These are phyloP conservation scores for Netelia virgata DNA, from an alignment of 2,888 invertebrate species.

Conservation along the genomic window DNA sequence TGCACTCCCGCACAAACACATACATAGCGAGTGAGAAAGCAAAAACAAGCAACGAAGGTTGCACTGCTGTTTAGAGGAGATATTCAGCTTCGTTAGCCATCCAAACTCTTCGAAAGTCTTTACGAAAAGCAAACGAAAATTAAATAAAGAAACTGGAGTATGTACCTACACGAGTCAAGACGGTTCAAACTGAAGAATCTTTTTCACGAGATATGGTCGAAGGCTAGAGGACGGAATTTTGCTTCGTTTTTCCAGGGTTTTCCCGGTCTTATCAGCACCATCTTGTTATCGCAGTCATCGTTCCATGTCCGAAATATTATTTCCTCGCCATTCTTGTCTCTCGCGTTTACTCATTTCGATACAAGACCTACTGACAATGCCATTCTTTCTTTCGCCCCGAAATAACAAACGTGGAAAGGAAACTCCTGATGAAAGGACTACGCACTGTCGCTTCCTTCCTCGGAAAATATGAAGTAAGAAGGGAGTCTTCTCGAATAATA, in stretches of 20 bases:
- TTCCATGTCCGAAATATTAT: background rate
- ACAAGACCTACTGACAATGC: background rate
- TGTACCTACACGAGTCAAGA: too few species aligned
- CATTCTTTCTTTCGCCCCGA: background rate
- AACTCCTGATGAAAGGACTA: background rate
- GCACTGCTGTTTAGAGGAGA: constrained; percentile 40
- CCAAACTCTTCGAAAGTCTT: constrained; percentile 33
- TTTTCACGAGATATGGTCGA: too few species aligned
- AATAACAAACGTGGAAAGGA: background rate
- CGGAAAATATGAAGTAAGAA: background rate
- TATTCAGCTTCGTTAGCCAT: constrained; percentile 49
- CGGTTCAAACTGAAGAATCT: too few species aligned
- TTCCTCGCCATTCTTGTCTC: background rate
- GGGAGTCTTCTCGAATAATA: background rate
- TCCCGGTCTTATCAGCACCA: background rate
- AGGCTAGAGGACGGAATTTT: too few species aligned
- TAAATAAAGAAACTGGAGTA: background rate
- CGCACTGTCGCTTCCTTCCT: background rate
- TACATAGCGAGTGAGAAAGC: background rate
- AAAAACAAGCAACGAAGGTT: background rate
- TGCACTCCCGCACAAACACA: background rate
- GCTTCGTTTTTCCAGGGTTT: too few species aligned
- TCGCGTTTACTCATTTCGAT: background rate
- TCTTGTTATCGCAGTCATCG: background rate
- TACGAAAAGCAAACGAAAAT: background rate